Conservation (phyloP, 2,888 invertebrate genomes). For the Chrysodeixis includens region DNA sequence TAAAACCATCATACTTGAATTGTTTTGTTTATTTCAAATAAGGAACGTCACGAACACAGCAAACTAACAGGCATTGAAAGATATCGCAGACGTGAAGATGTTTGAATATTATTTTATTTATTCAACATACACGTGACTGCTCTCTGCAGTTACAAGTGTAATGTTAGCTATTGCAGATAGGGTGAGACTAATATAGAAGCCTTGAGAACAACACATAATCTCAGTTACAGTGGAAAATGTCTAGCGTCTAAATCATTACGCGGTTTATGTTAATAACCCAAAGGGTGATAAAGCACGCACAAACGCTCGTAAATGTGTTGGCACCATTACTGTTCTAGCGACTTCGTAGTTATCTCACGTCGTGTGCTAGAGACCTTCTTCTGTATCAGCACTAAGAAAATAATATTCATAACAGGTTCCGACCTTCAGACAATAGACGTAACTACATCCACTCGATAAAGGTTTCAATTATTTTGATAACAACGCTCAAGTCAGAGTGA, state of each 20-base stretch:
- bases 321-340: slow-evolving; percentile 63
- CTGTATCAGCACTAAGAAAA: slow-evolving; percentile 50
- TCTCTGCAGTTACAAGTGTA: slow-evolving; percentile 28
- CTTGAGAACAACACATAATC: slow-evolving; percentile 63
- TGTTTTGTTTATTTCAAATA: background rate
- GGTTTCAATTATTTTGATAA: slow-evolving; percentile 20
- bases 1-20: background rate
- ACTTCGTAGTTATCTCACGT: slow-evolving; percentile 70
- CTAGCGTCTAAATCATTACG: slow-evolving; percentile 69
- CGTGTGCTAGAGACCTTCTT: slow-evolving; percentile 59
- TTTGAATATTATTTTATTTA: slow-evolving; percentile 35
- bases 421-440: slow-evolving; percentile 48
- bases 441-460: slow-evolving; percentile 13
- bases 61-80: slow-evolving; percentile 1
- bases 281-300: slow-evolving; percentile 82
- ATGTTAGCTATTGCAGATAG: slow-evolving; percentile 35
- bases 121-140: slow-evolving; percentile 46
- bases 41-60: background rate
- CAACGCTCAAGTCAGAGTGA: slow-evolving; percentile 1
- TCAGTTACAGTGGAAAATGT: slow-evolving; percentile 68
- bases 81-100: slow-evolving; percentile 27
- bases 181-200: slow-evolving; percentile 55
- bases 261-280: slow-evolving; percentile 75
- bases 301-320: slow-evolving; percentile 73
- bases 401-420: slow-evolving; percentile 50